phyloP scores from a whole-genome alignment of 2,888 invertebrate species.

The Tupiocoris notatus region DNA sequence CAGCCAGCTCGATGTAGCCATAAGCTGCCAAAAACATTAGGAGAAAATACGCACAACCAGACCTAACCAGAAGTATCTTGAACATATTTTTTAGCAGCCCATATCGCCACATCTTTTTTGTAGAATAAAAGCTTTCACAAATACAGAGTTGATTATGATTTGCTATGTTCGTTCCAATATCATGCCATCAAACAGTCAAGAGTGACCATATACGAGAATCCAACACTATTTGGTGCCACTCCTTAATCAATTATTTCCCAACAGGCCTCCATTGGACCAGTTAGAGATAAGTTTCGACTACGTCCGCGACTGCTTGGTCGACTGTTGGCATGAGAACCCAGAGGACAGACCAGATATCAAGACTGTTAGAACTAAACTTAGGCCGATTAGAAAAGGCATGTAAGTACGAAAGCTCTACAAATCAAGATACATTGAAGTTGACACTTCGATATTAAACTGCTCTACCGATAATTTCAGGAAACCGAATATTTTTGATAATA shows the following conservation, averaged over 20 bases:
- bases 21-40: no score
- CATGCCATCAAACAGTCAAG: no score
- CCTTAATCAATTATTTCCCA: background rate
- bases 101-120: no score
- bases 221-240: background rate
- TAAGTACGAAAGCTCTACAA: constrained; percentile 57
- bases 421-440: background rate
- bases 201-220: background rate
- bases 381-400: constrained; percentile 86
- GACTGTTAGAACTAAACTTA: constrained; percentile 70
- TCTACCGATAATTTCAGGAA: constrained; percentile 63
- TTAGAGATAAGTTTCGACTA: constrained; percentile 81
- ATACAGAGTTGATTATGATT: no score
- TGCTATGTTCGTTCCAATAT: no score
- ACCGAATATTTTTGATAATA: constrained; percentile 94
- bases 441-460: background rate
- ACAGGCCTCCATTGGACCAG: constrained; percentile 74
- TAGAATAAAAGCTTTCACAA: no score
- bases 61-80: no score
- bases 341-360: constrained; percentile 82
- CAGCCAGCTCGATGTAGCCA: no score
- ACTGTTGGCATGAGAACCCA: constrained; percentile 83
- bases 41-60: no score
- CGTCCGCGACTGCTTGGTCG: constrained; percentile 77
- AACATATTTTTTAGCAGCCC: no score